Evolutionary conservation across 2,113 vertebrate species (phyloP), one percentile per base, ranked within the genome.

Genomic region (Lamprotornis superbus): DNA sequence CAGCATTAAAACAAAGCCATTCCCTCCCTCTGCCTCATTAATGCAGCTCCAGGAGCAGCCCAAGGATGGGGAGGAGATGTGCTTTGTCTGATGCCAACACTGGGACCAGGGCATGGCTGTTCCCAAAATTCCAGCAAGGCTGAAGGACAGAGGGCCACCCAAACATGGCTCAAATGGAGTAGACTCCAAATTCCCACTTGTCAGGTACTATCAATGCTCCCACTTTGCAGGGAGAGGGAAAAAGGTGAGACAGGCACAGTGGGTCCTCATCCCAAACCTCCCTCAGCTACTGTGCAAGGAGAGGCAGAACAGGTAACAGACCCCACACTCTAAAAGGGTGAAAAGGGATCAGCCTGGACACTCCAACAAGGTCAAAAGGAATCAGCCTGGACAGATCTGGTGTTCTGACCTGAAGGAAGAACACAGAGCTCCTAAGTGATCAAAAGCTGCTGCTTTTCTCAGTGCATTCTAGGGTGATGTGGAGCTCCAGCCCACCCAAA

Each of bases 1-100:
- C 69, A 95, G 78, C 78, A 90, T 49, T 88, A 80, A 74, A 88
- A 93, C 83, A 83, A 93, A 95, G 52, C 83, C 88, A n/a, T 47
- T 44, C 79, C 67, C 57, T 85, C 71, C 83, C 49, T 88, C 10
- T 79, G 37, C 90, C 74, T 95, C 71, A 83, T 86, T 63, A 88
- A 77, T 55, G 84, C 55, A 92, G 86, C 73, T 83, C 88, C 23
- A 93, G 90, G 70, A 88, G 70, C 87, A 90, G 85, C 91, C 84
- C 84, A 53, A 80, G 57, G 59, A 46, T 39, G 50, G 46, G 59
- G 42, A 92, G 53, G 70, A 75, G 75, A 95, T 63, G 67, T 50
- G 67, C 50, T 90, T 46, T 50, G 73, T 24, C 80, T 82, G 83
- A 85, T 44, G 52, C 9, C 7, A 83, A 23, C 74, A 9, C 39